phyloP scores from a whole-genome alignment of 2,888 invertebrate species.

The Rhagonycha fulva region DNA sequence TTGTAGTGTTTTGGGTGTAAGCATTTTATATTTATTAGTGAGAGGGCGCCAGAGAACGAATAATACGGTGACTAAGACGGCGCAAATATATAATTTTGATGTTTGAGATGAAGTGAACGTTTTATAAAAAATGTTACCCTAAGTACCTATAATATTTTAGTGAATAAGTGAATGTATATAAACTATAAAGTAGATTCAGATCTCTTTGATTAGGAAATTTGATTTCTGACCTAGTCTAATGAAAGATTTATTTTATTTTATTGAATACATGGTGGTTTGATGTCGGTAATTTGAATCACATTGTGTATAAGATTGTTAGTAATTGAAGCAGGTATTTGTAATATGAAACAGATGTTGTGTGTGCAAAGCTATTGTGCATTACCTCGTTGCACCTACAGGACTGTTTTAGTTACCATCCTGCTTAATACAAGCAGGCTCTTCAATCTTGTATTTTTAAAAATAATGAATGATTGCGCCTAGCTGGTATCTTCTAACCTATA shows the following conservation, averaged over 20 bases:
- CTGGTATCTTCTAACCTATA: not conserved
- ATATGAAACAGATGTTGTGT: not conserved
- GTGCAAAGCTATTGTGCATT: not conserved
- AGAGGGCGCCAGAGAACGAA: not conserved
- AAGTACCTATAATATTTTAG: not conserved
- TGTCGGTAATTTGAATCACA: not conserved
- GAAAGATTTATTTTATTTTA: not conserved
- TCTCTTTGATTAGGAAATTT: not conserved
- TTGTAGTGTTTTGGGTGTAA: not conserved
- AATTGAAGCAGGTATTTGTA: not conserved
- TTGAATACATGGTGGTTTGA: not conserved
- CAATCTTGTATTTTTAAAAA: not conserved
- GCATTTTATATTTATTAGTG: not conserved
- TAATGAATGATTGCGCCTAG: not conserved
- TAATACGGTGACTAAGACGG: not conserved
- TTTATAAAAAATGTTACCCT: not conserved
- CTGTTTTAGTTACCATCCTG: not conserved
- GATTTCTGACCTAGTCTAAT: not conserved
- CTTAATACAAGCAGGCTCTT: not conserved
- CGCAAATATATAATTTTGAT: not conserved
- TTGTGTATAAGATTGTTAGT: not conserved
- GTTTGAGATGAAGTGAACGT: not conserved
- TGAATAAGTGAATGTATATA: not conserved
- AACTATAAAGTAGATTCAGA: not conserved
- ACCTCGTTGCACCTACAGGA: not conserved